A percentile compares a stretch with the other conserved stretches of the same genome.
Conservation (phyloP, 2,113 vertebrate species). For the Alligator mississippiensis region DNA sequence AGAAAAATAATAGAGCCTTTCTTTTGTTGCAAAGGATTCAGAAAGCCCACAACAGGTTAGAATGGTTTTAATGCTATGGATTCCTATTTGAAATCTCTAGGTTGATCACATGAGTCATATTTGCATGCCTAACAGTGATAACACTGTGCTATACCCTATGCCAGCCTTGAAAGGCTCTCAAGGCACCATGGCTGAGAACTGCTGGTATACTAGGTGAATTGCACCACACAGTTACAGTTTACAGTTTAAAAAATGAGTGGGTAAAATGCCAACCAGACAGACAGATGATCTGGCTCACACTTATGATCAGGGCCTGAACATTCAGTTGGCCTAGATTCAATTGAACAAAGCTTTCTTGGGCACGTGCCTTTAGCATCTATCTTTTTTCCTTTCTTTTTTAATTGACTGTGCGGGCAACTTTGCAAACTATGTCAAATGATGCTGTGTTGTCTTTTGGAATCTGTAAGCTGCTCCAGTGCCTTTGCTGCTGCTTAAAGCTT, state of each 20-base stretch:
- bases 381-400: constrained; percentile 20
- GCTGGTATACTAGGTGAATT: background rate
- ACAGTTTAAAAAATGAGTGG: constrained; percentile 39
- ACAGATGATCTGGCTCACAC: background rate
- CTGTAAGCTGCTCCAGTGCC: background rate
- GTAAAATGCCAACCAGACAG: constrained; percentile 34
- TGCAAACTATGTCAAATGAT: background rate
- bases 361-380: background rate
- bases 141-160: too few relatives aligned
- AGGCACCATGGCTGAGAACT: background rate
- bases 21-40: too few relatives aligned
- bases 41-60: too few relatives aligned
- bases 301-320: background rate
- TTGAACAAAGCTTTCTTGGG: constrained; percentile 44
- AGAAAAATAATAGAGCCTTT: too few relatives aligned
- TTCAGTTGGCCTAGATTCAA: background rate
- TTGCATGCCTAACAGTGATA: too few relatives aligned
- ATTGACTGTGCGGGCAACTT: constrained; percentile 21
- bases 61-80: too few relatives aligned
- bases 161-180: too few relatives aligned
- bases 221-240: constrained; percentile 8
- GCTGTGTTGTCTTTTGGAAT: background rate
- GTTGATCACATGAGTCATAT: too few relatives aligned
- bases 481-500: background rate
- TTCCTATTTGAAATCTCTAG: too few relatives aligned